A percentile compares a stretch with the other conserved stretches of the same genome.
These are phyloP conservation scores for Stictonetta naevosa DNA, from an alignment of 2,113 vertebrate genomes.

Conservation along the genomic window DNA sequence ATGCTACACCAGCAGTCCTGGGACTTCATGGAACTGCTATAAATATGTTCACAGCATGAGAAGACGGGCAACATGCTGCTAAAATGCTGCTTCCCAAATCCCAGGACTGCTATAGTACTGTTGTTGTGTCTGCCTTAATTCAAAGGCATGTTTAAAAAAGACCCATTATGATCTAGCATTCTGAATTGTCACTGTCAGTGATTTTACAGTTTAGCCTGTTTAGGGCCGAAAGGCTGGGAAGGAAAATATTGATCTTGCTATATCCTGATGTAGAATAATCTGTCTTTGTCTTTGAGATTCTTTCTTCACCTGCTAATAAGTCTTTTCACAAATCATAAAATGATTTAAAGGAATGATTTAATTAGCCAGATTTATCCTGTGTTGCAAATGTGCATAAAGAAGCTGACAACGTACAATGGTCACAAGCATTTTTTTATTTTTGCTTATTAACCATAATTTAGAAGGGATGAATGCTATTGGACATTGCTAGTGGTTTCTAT, in stretches of 20 bases:
- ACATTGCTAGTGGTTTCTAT: background rate
- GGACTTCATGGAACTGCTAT: conserved; percentile 57
- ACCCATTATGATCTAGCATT: background rate
- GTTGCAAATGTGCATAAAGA: background rate
- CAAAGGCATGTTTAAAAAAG: background rate
- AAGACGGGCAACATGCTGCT: conserved; percentile 47
- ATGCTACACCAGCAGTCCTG: conserved; percentile 74
- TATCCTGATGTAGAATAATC: background rate
- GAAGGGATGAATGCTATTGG: background rate
- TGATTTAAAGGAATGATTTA: background rate
- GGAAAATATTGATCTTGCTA: background rate
- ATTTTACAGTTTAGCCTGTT: background rate
- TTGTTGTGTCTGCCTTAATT: background rate
- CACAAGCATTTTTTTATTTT: background rate
- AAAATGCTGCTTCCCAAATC: conserved; percentile 25
- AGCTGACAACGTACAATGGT: background rate
- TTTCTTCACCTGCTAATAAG: background rate
- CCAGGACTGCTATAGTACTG: background rate
- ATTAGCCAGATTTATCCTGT: background rate
- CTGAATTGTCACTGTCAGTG: background rate
- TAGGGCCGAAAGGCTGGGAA: background rate
- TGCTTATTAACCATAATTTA: background rate
- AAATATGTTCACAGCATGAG: conserved; percentile 72
- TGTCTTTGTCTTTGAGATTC: background rate
- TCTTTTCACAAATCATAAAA: background rate